These are phyloP conservation scores for Epirrhoe tristata DNA, from an alignment of 2,888 invertebrate genomes.

Conservation along the genomic window DNA sequence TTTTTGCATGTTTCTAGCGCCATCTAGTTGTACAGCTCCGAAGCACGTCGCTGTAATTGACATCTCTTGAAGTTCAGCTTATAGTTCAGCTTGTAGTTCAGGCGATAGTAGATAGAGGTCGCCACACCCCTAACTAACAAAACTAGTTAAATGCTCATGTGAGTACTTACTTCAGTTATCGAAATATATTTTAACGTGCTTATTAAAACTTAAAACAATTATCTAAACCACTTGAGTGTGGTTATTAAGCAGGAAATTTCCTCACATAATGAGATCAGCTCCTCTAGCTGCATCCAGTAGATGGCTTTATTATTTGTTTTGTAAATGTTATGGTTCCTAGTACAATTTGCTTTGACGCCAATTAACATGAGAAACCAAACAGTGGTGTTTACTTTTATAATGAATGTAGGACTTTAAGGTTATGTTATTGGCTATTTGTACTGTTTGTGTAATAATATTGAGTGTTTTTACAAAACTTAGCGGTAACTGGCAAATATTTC, in stretches of 20 bases:
- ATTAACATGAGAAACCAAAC: conserved; percentile 62
- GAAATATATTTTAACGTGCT: too few relatives aligned
- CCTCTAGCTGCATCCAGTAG: conserved; percentile 12
- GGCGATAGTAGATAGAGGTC: too few relatives aligned
- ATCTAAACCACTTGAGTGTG: neutral
- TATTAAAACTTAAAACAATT: too few relatives aligned
- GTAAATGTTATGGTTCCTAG: conserved; percentile 61
- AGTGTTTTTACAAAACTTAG: neutral
- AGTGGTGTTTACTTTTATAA: conserved; percentile 54
- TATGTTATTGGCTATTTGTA: conserved; percentile 4
- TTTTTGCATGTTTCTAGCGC: too few relatives aligned
- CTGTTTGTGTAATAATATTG: neutral
- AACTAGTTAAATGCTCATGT: too few relatives aligned
- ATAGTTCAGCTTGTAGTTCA: too few relatives aligned
- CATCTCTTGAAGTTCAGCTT: too few relatives aligned
- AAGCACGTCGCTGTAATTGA: too few relatives aligned
- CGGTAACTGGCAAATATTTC: neutral
- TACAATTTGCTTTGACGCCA: conserved; percentile 66
- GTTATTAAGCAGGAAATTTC: conserved; percentile 3
- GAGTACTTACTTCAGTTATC: too few relatives aligned
- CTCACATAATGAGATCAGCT: conserved; percentile 5
- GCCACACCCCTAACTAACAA: too few relatives aligned
- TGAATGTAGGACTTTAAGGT: conserved; percentile 39
- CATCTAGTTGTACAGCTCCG: too few relatives aligned
- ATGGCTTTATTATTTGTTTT: conserved; percentile 56